A percentile compares a stretch with the other conserved stretches of the same genome.
Conservation (phyloP, 2,888 invertebrate genomes). For the Sepioteuthis lessoniana region DNA sequence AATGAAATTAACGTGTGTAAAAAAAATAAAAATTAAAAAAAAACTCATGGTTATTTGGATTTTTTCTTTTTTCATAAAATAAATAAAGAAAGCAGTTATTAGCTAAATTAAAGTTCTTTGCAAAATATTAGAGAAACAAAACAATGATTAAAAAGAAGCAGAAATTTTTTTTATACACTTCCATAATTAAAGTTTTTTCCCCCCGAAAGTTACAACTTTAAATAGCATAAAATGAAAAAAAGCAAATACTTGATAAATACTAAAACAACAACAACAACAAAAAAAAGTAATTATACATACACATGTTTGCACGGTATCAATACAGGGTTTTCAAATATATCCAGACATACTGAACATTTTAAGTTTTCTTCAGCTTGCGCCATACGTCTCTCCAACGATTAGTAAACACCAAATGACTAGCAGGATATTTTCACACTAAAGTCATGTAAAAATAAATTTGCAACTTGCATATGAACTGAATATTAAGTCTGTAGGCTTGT, state of each 20-base stretch:
- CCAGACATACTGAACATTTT: conserved; percentile 65
- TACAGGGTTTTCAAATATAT: conserved; percentile 62
- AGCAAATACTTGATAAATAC: background rate
- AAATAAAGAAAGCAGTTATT: too few species aligned
- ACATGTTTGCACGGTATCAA: conserved; percentile 62
- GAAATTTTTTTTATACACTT: too few species aligned
- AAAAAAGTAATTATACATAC: conserved; percentile 53
- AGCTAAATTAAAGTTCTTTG: too few species aligned
- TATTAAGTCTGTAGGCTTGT: background rate
- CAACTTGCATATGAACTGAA: background rate
- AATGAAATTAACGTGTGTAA: too few species aligned
- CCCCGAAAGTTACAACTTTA: too few species aligned
- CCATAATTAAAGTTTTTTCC: too few species aligned
- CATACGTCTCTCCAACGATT: conserved; percentile 25
- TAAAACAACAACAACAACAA: background rate
- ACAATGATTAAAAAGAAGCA: too few species aligned
- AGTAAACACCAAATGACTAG: background rate
- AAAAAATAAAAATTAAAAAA: too few species aligned
- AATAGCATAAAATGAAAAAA: background rate
- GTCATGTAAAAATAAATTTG: background rate
- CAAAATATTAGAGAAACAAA: too few species aligned
- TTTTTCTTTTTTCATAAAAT: too few species aligned
- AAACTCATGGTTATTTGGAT: too few species aligned
- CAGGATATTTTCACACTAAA: background rate
- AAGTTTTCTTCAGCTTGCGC: conserved; percentile 52